Evolutionary conservation across 2,888 invertebrate species (phyloP).

Genomic region (Phania funesta): DNA sequence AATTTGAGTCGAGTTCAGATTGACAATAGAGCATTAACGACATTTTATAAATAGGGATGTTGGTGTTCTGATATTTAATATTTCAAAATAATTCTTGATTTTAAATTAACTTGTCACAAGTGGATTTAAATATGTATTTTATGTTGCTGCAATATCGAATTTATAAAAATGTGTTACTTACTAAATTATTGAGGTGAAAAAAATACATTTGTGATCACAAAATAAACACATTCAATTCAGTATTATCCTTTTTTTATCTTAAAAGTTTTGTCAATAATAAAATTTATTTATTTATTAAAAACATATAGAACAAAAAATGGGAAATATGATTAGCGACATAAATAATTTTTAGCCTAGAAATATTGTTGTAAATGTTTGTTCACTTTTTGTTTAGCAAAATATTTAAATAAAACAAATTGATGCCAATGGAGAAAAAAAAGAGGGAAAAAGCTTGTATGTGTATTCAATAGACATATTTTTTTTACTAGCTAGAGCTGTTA

Average conservation of each 20-base stretch:
- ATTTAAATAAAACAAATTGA: conserved; percentile 58
- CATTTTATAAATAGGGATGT: too few relatives aligned
- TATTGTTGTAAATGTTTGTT: conserved; percentile 49
- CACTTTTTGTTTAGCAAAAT: conserved; percentile 56
- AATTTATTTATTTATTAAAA: too few relatives aligned
- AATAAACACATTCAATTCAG: conserved; percentile 18
- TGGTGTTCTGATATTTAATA: too few relatives aligned
- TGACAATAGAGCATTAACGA: too few relatives aligned
- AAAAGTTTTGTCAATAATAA: conserved; percentile 8
- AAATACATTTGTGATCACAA: background rate
- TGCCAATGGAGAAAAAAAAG: conserved; percentile 51
- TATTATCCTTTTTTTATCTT: background rate
- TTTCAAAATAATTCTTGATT: too few relatives aligned
- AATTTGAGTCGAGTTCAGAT: too few relatives aligned
- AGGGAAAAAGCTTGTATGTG: conserved; percentile 60
- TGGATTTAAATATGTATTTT: conserved; percentile 3
- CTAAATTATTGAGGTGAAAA: conserved; percentile 1
- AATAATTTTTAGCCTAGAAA: conserved; percentile 11
- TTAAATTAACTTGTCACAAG: conserved; percentile 2
- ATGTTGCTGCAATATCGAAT: background rate
- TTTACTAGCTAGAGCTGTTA: background rate
- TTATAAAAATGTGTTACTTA: background rate
- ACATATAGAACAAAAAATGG: background rate
- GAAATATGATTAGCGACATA: background rate
- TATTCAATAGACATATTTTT: background rate